Conservation (phyloP, 2,113 vertebrate species). For the Fulmarus glacialis region DNA sequence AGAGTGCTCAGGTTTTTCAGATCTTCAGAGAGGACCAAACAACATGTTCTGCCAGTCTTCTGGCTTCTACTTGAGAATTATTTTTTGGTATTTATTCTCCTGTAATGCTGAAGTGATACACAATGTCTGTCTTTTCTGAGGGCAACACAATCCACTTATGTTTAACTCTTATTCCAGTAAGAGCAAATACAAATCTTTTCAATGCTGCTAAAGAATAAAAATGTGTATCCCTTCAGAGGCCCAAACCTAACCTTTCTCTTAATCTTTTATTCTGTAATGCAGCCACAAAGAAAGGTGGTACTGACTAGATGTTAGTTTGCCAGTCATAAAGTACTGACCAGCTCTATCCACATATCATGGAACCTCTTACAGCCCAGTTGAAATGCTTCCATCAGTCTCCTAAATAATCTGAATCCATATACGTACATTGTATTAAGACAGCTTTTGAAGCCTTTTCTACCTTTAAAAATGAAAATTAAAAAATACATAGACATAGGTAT, state of each 20-base stretch:
- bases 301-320: background rate
- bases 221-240: background rate
- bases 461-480: background rate
- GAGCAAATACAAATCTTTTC: background rate
- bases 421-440: background rate
- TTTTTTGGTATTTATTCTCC: background rate
- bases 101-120: background rate
- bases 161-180: background rate
- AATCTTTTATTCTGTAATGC: background rate
- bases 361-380: background rate
- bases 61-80: background rate
- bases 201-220: background rate
- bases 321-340: background rate
- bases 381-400: background rate
- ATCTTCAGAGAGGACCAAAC: background rate
- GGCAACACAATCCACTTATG: background rate
- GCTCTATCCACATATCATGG: rapidly evolving
- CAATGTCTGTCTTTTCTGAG: background rate
- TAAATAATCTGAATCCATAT: background rate
- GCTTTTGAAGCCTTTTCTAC: background rate
- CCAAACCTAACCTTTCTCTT: background rate
- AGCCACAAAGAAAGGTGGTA: background rate
- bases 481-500: background rate
- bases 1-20: background rate
- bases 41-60: background rate